Evolutionary conservation across 2,888 invertebrate genomes (phyloP).

Genomic region (Rotaria sp.): DNA sequence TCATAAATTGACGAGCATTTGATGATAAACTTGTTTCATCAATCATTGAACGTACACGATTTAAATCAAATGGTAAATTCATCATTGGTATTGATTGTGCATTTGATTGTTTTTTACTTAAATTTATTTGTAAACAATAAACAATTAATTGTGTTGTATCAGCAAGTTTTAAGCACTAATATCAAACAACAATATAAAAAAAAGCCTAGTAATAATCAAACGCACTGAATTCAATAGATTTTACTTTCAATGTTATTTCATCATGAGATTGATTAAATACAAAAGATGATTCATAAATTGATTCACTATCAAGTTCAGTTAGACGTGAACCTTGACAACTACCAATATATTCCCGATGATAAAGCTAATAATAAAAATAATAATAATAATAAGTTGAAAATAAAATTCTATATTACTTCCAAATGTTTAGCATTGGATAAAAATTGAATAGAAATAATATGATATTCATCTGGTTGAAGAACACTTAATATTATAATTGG

Average conservation of each 20-base stretch:
- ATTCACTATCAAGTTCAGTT: neutral
- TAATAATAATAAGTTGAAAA: neutral
- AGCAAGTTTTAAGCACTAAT: neutral
- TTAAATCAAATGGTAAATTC: neutral
- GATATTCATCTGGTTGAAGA: neutral
- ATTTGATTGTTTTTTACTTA: neutral
- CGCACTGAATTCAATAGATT: neutral
- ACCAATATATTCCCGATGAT: neutral
- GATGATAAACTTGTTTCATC: neutral
- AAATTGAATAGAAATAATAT: neutral
- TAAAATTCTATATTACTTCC: neutral
- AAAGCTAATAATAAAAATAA: neutral
- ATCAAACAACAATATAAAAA: no score
- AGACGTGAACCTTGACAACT: conserved; percentile 7
- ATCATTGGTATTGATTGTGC: neutral
- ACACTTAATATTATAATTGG: neutral
- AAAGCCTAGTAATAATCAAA: no score
- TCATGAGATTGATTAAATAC: neutral
- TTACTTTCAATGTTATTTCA: neutral
- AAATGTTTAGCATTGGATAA: neutral
- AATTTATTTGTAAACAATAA: neutral
- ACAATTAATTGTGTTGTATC: neutral
- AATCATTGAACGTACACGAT: neutral
- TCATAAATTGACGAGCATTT: neutral
- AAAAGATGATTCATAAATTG: neutral